Evolutionary conservation across 2,888 invertebrate species (phyloP).

Genomic region (Disparrhopalites patrizii): DNA sequence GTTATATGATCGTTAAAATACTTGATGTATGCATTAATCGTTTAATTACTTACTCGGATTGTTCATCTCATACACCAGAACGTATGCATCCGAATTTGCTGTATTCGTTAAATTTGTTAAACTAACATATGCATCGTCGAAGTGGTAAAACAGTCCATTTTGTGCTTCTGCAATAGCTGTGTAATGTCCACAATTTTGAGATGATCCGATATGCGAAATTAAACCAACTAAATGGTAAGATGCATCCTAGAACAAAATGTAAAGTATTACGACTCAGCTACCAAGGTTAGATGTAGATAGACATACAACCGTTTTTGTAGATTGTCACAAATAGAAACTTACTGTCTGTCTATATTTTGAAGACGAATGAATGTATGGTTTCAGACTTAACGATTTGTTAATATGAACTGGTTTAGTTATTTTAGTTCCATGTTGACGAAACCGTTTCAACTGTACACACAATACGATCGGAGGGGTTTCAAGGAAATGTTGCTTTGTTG

Average conservation of each 20-base stretch:
- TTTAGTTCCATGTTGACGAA: constrained; percentile 66
- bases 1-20: too few relatives aligned
- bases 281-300: too few relatives aligned
- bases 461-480: constrained; percentile 88
- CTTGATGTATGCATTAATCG: too few relatives aligned
- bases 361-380: constrained; percentile 57
- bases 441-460: constrained; percentile 81
- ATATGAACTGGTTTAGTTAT: constrained; percentile 79
- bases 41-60: too few relatives aligned
- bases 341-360: constrained; percentile 15
- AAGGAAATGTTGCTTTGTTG: constrained; percentile 87
- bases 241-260: constrained; percentile 34
- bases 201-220: constrained; percentile 87
- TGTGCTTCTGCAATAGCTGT: constrained; percentile 81
- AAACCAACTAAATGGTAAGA: constrained; percentile 77
- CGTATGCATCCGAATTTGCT: constrained; percentile 81
- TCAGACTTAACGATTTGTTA: constrained; percentile 70
- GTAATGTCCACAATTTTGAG: constrained; percentile 92
- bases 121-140: constrained; percentile 70
- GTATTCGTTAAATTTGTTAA: constrained; percentile 71
- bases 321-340: constrained; percentile 12
- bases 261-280: too few relatives aligned
- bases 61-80: constrained; percentile 78
- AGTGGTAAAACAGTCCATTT: constrained; percentile 80
- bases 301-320: constrained; percentile 4